Conservation (phyloP, 92 coral and sea anemone species). For the Porites cylindrica region DNA sequence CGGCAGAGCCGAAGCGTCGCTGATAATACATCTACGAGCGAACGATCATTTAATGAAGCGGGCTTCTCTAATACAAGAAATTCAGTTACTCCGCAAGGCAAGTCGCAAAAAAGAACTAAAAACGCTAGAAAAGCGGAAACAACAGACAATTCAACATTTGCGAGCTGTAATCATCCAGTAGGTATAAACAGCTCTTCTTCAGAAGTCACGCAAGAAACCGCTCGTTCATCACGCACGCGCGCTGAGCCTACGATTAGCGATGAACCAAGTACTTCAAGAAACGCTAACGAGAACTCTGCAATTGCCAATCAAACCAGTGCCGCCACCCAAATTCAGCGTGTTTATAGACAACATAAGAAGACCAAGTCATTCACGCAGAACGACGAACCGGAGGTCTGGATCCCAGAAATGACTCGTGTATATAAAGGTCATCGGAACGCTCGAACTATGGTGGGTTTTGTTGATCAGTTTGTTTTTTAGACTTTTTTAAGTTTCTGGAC, state of each 20-base stretch:
- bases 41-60: neutral
- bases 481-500: no score
- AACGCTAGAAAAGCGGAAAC: slow-evolving; percentile 35
- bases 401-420: slow-evolving; percentile 88
- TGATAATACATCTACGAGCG: neutral
- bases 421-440: slow-evolving; percentile 96
- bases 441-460: slow-evolving; percentile 92
- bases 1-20: slow-evolving; percentile 18
- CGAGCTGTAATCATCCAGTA: slow-evolving; percentile 1
- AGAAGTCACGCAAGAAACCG: slow-evolving; percentile 22
- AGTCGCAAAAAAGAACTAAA: slow-evolving; percentile 23
- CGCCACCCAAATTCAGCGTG: slow-evolving; percentile 91
- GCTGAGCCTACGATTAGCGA: slow-evolving; percentile 42
- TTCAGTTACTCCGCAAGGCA: neutral
- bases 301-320: slow-evolving; percentile 66
- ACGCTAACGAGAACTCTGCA: slow-evolving; percentile 14
- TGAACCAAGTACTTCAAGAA: slow-evolving; percentile 15
- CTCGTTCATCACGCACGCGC: slow-evolving; percentile 28
- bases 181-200: neutral
- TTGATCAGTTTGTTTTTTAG: no score
- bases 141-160: slow-evolving; percentile 5
- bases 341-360: slow-evolving; percentile 83
- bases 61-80: neutral
- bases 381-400: slow-evolving; percentile 53
- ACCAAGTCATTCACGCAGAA: slow-evolving; percentile 36